A percentile compares a stretch with the other conserved stretches of the same genome.
Evolutionary conservation across 2,113 vertebrate genomes (phyloP).

Genomic region (Rhabdomys dilectus): DNA sequence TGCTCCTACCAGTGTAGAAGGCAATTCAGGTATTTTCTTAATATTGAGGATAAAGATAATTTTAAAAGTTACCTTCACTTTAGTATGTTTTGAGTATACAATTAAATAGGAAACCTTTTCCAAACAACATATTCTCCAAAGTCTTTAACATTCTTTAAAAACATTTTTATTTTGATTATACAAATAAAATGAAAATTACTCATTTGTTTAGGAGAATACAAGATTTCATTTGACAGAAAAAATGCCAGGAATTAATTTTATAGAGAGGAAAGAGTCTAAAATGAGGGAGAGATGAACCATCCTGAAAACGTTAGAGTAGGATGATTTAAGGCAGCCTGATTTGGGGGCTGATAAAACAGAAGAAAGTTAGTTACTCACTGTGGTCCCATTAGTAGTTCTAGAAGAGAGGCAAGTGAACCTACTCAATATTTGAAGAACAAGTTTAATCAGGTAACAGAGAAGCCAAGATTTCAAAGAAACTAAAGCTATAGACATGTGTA

Average conservation of each 20-base stretch:
- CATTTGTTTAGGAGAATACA: neutral
- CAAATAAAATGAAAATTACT: neutral
- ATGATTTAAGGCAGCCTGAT: neutral
- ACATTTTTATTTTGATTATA: neutral
- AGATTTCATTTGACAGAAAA: neutral
- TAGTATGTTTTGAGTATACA: neutral
- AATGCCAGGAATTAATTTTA: neutral
- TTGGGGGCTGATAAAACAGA: neutral
- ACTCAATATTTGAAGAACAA: neutral
- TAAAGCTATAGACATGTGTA: neutral
- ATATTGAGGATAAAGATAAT: neutral
- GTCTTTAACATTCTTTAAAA: neutral
- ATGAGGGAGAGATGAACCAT: neutral
- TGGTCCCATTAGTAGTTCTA: neutral
- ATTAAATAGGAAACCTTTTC: neutral
- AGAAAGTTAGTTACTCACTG: neutral
- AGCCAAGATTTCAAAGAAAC: neutral
- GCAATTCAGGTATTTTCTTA: neutral
- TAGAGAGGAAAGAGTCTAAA: neutral
- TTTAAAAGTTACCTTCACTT: neutral
- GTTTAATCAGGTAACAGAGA: neutral
- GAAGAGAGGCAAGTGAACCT: neutral
- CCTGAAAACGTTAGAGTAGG: neutral
- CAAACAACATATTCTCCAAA: neutral
- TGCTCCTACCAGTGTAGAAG: neutral